Evolutionary conservation across 2,113 vertebrate species (phyloP), one percentile per base, ranked within the genome.

Genomic region (Sialia sialis): DNA sequence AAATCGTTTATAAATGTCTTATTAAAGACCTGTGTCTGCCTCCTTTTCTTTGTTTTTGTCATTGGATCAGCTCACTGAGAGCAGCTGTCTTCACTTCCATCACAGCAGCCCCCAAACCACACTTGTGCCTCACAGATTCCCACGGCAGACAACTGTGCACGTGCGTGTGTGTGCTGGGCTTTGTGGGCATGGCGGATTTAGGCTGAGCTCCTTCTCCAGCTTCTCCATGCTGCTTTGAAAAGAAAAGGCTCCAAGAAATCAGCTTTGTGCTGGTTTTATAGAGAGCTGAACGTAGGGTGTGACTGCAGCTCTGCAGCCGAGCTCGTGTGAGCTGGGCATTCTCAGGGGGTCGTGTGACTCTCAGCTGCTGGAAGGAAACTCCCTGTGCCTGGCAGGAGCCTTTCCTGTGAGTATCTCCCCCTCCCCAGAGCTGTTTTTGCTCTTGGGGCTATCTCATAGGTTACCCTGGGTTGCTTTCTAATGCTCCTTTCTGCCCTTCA

Each of bases 51-150:
- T 91, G 72, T 88, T 69, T 93, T 82, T 94, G 87, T 82, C 84
- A 56, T 62, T 3, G 68, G 95, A 91, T 96, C 90, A 86, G 91
- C 92, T 95, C 88, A 11, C 67, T 88, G 91, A 81, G 90, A 93
- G 93, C 94, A 96, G 95, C 94, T 97, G 93, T 96, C 84, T 38
- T 74, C 75, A 14, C 81, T 93, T 93, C 82, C 52, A 41, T 66
- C 58, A 14, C 7, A 79, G 77, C 89, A 69, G 78, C 84, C 87
- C 77, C 20, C 4, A 80, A 44, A 26, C 72, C 39, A 9, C n/a
- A 26, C 79, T 87, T 66, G 84, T 74, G 91, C 91, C 85, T 73
- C 18, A 3, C 58, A 29, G 39, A 90, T 95, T 95, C 93, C 87
- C 87, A 59, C 63, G 0, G 2, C 2, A 3, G 62, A 63, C 93